These are phyloP conservation scores for Tragelaphus scriptus DNA, from an alignment of 2,113 vertebrate genomes.

Conservation along the genomic window DNA sequence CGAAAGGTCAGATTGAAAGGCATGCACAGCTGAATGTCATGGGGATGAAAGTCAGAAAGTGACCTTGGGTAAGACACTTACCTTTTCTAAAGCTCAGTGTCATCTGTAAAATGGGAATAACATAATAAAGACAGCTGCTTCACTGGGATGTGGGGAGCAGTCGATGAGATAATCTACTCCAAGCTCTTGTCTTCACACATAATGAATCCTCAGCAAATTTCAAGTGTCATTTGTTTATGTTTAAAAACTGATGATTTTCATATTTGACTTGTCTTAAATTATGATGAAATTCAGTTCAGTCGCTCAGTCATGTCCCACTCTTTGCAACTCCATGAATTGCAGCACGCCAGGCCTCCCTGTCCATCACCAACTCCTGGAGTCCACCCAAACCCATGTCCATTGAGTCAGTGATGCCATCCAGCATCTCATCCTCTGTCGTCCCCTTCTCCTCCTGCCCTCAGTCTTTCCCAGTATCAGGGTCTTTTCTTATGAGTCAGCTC, in stretches of 20 bases:
- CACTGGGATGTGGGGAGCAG: not conserved
- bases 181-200: not conserved
- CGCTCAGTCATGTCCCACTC: no score
- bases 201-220: not conserved
- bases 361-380: no score
- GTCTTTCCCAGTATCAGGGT: no score
- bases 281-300: no score
- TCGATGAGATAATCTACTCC: not conserved
- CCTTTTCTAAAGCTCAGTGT: not conserved
- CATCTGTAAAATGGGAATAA: not conserved
- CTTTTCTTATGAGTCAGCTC: no score
- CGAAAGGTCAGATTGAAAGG: not conserved
- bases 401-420: no score
- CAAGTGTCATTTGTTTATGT: not conserved
- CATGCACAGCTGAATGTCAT: not conserved
- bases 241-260: not conserved
- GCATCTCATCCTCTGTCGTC: no score
- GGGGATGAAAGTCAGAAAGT: not conserved
- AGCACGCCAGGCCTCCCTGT: no score
- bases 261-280: not conserved
- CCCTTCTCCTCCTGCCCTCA: no score
- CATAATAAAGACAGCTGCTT: not conserved
- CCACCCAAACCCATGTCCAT: no score
- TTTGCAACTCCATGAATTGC: fast-evolving
- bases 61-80: fast-evolving